Conservation (phyloP, 2,113 vertebrate genomes). For the Oncorhynchus gorbuscha region DNA sequence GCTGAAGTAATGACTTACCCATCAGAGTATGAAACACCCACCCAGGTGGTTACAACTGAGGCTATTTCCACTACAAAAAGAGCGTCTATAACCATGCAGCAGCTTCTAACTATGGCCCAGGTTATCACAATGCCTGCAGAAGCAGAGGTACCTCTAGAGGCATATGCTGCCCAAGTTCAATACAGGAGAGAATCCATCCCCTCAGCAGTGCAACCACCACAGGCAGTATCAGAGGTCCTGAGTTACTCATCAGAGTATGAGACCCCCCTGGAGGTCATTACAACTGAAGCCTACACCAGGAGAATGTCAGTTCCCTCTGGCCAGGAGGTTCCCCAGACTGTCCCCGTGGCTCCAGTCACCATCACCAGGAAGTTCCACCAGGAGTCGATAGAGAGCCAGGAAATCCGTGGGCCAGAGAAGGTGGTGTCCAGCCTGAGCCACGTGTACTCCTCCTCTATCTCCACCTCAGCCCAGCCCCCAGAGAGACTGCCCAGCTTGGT, state of each 20-base stretch:
- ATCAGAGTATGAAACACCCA: conserved; percentile 46
- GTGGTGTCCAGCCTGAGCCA: conserved; percentile 78
- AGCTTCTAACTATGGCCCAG: conserved; percentile 41
- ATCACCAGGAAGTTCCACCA: conserved; percentile 72
- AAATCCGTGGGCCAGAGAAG: conserved; percentile 74
- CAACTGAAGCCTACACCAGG: conserved; percentile 48
- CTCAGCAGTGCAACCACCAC: conserved; percentile 43
- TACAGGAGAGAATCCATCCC: conserved; percentile 44
- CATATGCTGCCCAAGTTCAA: conserved; percentile 34
- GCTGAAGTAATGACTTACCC: conserved; percentile 48
- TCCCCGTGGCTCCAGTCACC: conserved; percentile 55
- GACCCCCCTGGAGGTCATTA: conserved; percentile 56
- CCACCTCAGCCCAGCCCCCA: conserved; percentile 71
- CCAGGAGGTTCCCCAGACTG: conserved; percentile 47
- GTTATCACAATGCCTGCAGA: conserved; percentile 54
- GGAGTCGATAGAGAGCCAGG: conserved; percentile 78
- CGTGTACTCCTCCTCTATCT: conserved; percentile 74
- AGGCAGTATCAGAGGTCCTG: conserved; percentile 3
- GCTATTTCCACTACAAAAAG: conserved; percentile 47
- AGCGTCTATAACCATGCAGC: conserved; percentile 57
- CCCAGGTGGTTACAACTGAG: conserved; percentile 48
- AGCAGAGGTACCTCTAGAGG: conserved; percentile 43
- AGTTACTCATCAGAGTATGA: conserved; percentile 61
- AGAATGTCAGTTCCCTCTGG: conserved; percentile 47
- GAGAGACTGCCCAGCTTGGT: conserved; percentile 68